Percentiles rank a stretch among this genome's conserved stretches.
Evolutionary conservation across 2,888 invertebrate species (phyloP).

Genomic region (Branchinecta sandiegonensis): DNA sequence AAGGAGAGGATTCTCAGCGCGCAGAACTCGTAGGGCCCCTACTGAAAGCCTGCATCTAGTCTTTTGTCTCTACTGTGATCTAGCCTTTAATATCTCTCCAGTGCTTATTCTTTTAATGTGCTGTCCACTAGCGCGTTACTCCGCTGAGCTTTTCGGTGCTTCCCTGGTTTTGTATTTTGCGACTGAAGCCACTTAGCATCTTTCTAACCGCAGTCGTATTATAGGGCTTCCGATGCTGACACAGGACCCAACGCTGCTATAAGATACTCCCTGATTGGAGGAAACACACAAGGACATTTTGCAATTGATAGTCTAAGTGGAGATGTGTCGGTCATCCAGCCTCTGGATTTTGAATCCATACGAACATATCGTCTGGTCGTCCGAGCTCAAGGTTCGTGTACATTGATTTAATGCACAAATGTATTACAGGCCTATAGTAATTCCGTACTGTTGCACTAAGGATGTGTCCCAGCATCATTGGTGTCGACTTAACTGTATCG

Average conservation of each 20-base stretch:
- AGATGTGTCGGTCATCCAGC: constrained; percentile 69
- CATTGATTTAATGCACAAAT: too few species aligned
- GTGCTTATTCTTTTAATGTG: neutral
- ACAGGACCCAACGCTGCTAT: constrained; percentile 83
- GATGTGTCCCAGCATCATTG: too few species aligned
- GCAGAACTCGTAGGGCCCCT: too few species aligned
- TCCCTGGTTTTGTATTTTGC: too few species aligned
- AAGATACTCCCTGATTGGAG: constrained; percentile 85
- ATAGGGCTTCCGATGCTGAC: constrained; percentile 77
- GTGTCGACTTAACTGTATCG: too few species aligned
- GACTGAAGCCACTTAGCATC: neutral
- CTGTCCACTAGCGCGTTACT: neutral
- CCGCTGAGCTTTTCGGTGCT: too few species aligned
- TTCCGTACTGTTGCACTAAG: too few species aligned
- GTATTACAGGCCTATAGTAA: too few species aligned
- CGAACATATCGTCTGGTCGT: constrained; percentile 74
- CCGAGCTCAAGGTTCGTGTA: constrained; percentile 56
- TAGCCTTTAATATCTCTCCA: neutral
- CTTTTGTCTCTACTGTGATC: too few species aligned
- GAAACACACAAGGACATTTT: constrained; percentile 84
- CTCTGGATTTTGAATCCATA: constrained; percentile 74
- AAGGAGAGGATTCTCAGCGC: too few species aligned
- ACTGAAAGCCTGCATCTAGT: too few species aligned
- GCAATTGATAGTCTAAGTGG: constrained; percentile 86
- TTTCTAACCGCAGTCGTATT: constrained; percentile 19